Base-by-base conservation (phyloP, 1,140 invertebrate genomes). In the Agraylea sexmaculata region DNA sequence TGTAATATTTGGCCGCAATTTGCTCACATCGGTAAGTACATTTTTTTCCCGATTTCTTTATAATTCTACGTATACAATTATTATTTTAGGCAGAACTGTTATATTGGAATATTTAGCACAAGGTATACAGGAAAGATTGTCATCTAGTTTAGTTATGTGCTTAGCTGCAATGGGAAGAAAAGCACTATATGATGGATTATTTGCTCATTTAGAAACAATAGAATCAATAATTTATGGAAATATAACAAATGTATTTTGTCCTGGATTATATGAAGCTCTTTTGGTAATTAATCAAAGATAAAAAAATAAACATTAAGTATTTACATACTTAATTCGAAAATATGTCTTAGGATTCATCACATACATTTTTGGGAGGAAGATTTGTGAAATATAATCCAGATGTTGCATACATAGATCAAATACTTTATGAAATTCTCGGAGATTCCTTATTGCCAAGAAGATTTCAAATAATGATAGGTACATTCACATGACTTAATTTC, bases 31-130 rank as follows among this genome's bases (percentile, higher is more conserved):
- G 49, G 49, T 50, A 45, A 41, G 39, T 8, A 31, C n/a, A n/a
- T n/a, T n/a, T n/a, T n/a, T n/a, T n/a, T n/a, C n/a, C n/a, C n/a
- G n/a, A n/a, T 32, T 32, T 7, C 6, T 32, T 6, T 7, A n/a
- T n/a, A n/a, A 28, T 7, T 22, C 5, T 19, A 20, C 20, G 40
- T 30, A 7, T 17, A 10, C 38, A 35, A 40, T 35, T 30, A 38
- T 19, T 3, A 12, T 52, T 54, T 5, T 47, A 66, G 64, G 64
- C 19, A 61, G 62, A 53, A 57, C 59, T 22, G 62, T 64, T 18
- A 53, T 65, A 12, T 59, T 62, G 43, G 64, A 66, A 31, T 66
- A 66, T 41, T 34, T 65, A 20, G 58, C 62, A 1, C 59, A 67
- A 50, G 58, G 64, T 25, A 58, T 58, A 0, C 56, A 60, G 39